Conservation (phyloP, 1,140 invertebrate genomes). For the Caenorhabditis latens region DNA sequence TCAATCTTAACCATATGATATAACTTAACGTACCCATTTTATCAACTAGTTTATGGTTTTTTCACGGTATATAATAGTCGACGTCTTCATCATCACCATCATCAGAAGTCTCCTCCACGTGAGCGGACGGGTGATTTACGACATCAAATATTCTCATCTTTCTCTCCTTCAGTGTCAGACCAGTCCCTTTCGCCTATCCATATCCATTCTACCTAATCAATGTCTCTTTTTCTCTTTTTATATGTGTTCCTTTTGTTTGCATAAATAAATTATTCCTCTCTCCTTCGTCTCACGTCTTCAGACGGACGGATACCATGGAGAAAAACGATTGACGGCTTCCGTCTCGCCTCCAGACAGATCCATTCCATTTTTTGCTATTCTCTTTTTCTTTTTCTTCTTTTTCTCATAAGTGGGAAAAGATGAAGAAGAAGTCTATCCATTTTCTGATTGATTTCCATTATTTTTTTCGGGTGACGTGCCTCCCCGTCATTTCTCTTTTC, state of each 20-base stretch:
- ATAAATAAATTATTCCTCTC: conserved; percentile 36
- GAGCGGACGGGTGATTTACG: conserved; percentile 24
- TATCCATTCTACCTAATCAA: background rate
- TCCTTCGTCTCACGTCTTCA: background rate
- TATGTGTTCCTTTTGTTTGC: conserved; percentile 50
- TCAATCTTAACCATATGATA: too few species aligned
- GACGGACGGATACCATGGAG: background rate
- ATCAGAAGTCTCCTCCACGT: background rate
- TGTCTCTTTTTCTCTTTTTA: conserved; percentile 45
- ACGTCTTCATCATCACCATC: background rate
- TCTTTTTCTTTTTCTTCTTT: conserved; percentile 32
- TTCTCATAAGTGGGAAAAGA: conserved; percentile 44
- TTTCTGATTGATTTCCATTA: conserved; percentile 34
- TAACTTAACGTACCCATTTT: too few species aligned
- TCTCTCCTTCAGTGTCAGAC: background rate
- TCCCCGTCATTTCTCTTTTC: background rate
- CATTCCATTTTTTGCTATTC: conserved; percentile 22
- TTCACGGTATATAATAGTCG: background rate
- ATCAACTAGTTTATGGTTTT: too few species aligned
- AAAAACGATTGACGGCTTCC: conserved; percentile 51
- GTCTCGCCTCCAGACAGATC: background rate
- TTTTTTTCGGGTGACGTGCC: conserved; percentile 26
- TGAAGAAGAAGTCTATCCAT: conserved; percentile 41
- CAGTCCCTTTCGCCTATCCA: conserved; percentile 20
- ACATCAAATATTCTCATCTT: background rate